These are phyloP conservation scores for Enteromius thamalakanensis DNA, from an alignment of 2,797 vertebrate species.

Conservation along the genomic window DNA sequence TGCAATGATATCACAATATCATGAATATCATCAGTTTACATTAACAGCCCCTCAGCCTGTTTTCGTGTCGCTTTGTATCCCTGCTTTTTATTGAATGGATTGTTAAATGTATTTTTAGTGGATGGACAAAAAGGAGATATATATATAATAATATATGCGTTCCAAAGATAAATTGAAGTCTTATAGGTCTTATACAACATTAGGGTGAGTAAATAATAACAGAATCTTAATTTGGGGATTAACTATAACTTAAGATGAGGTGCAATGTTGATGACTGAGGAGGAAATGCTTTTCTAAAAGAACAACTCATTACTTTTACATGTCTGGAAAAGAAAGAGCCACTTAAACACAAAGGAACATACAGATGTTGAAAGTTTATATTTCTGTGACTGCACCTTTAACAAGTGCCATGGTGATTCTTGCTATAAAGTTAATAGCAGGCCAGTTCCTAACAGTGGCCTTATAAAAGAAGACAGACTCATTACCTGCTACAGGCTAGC, in stretches of 20 bases:
- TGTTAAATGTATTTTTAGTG: background rate
- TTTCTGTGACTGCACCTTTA: background rate
- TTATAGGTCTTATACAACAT: background rate
- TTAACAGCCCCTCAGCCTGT: background rate
- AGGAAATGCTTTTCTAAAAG: conserved; percentile 1
- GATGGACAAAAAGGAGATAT: background rate
- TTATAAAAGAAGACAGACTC: conserved; percentile 33
- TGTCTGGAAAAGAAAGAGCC: background rate
- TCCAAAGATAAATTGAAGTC: background rate
- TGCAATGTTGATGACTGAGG: conserved; percentile 1
- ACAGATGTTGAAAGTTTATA: conserved; percentile 19
- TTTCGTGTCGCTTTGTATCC: no score
- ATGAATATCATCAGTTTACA: no score
- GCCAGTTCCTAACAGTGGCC: conserved; percentile 19
- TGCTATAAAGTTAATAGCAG: conserved; percentile 30
- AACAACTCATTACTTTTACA: background rate
- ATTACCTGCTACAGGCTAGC: conserved; percentile 14
- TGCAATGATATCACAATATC: no score
- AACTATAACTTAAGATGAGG: background rate
- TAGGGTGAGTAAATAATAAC: background rate
- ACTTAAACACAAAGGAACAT: background rate
- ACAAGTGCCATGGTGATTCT: conserved; percentile 23
- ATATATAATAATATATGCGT: background rate
- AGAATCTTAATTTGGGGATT: background rate
- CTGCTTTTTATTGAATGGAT: no score